Evolutionary conservation across 1,140 invertebrate species (phyloP), one percentile per base, ranked within the genome.

Genomic region (Drosophila athabasca): DNA sequence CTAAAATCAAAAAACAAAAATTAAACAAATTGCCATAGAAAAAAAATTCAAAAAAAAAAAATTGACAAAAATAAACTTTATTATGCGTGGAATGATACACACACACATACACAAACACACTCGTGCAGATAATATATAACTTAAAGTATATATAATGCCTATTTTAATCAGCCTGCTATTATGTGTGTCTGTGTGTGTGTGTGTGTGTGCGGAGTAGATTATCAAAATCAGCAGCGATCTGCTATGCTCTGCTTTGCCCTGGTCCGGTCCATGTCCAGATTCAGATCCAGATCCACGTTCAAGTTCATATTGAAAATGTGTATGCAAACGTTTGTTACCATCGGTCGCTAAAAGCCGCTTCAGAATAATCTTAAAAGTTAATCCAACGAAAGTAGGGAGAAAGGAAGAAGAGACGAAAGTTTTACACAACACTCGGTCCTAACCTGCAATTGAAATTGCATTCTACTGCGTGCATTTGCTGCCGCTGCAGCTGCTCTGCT

Each of bases 391-490:
- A 44, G 29, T 48, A 45, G 48, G 31, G 54, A 65, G 53, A 53
- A 62, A 50, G 73, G 58, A 50, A 58, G 54, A 52, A 17, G 35
- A 74, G 50, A 60, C 45, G 11, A 62, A 80, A 72, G 70, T 79
- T 87, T 87, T 87, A 87, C 82, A 87, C 82, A 87, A 87, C 82
- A 87, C 82, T 83, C 79, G 83, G 49, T 79, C 82, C 83, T 87
- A 87, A 87, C 82, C 82, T 87, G 85, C 64, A 87, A 87, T 41
- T 57, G 74, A 61, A 77, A 66, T 67, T 84, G 77, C 82, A 78
- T 54, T 76, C 57, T 68, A 66, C 77, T 68, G 71, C 77, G 64
- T 85, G 81, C 77, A 76, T 69, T 69, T 61, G 72, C 62, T 76
- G 58, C 57, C 1, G 35, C 11, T 35, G 31, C 8, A 0, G 35